These are phyloP conservation scores for Apteryx mantelli DNA, from an alignment of 2,113 vertebrate genomes.

Conservation along the genomic window DNA sequence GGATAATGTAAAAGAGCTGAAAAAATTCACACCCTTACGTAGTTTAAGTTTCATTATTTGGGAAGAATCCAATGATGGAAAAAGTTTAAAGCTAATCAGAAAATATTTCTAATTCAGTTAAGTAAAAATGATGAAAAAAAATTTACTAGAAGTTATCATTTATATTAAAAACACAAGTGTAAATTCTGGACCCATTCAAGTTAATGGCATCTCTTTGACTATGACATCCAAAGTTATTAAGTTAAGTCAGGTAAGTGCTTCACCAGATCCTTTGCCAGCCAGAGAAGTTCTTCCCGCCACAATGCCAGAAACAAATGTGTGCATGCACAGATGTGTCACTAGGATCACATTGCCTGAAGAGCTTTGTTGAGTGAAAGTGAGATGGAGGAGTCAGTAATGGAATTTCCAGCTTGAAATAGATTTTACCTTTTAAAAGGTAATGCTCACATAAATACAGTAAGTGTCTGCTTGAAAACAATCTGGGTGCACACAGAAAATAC, in stretches of 20 bases:
- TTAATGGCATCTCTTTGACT: not conserved
- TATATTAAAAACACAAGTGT: not conserved
- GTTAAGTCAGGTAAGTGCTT: not conserved
- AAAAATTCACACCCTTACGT: not conserved
- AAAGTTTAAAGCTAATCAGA: not conserved
- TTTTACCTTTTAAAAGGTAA: not conserved
- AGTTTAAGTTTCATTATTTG: not conserved
- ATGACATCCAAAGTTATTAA: not conserved
- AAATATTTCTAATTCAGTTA: not conserved
- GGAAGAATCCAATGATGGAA: not conserved
- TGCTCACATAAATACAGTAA: not conserved
- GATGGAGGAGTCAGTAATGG: not conserved
- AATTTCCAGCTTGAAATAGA: not conserved
- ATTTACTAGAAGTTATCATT: not conserved
- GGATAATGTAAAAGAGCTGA: not conserved
- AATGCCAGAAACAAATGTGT: not conserved
- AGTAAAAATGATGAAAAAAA: not conserved
- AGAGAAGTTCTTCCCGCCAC: not conserved
- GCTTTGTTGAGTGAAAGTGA: not conserved
- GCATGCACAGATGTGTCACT: not conserved
- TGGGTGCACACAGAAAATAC: not conserved
- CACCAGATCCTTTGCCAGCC: not conserved
- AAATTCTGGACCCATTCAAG: not conserved
- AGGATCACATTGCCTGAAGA: not conserved
- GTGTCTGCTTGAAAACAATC: not conserved